Percentiles rank a stretch among this genome's conserved stretches.
Conservation (phyloP, 2,888 invertebrate genomes). For the Cecidostiba fungosa region DNA sequence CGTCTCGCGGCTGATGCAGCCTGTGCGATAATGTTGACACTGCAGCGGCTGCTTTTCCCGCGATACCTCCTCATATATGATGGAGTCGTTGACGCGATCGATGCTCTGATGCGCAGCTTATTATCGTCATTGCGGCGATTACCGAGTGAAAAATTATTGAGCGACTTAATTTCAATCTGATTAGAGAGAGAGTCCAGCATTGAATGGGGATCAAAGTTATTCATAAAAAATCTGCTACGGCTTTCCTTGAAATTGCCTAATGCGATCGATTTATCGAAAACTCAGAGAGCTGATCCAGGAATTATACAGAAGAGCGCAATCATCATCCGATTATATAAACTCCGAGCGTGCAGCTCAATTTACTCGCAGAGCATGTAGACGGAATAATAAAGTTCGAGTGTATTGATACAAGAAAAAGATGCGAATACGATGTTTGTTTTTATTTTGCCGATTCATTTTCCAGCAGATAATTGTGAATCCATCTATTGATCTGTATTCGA, state of each 20-base stretch:
- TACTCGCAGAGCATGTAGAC: background rate
- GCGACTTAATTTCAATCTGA: too few relatives aligned
- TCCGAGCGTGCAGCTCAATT: slow-evolving; percentile 25
- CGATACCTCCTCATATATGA: background rate
- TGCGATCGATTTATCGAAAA: slow-evolving; percentile 34
- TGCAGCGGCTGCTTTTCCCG: background rate
- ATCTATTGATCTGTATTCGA: too few relatives aligned
- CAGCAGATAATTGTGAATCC: too few relatives aligned
- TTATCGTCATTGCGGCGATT: too few relatives aligned
- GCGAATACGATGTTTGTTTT: background rate
- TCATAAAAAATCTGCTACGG: too few relatives aligned
- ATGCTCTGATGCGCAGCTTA: too few relatives aligned
- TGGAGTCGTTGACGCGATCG: too few relatives aligned
- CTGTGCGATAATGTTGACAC: background rate
- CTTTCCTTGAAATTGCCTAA: too few relatives aligned
- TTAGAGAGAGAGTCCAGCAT: too few relatives aligned
- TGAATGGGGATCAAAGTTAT: too few relatives aligned
- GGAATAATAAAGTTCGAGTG: background rate
- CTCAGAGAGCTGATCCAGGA: slow-evolving; percentile 28
- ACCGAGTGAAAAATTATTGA: background rate
- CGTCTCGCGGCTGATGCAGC: too few relatives aligned
- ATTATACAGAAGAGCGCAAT: background rate
- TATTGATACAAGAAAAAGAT: background rate
- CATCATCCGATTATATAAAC: slow-evolving; percentile 55
- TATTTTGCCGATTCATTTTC: background rate